Evolutionary conservation across 2,113 vertebrate species (phyloP), one percentile per base, ranked within the genome.

Genomic region (Thalassoma bifasciatum): DNA sequence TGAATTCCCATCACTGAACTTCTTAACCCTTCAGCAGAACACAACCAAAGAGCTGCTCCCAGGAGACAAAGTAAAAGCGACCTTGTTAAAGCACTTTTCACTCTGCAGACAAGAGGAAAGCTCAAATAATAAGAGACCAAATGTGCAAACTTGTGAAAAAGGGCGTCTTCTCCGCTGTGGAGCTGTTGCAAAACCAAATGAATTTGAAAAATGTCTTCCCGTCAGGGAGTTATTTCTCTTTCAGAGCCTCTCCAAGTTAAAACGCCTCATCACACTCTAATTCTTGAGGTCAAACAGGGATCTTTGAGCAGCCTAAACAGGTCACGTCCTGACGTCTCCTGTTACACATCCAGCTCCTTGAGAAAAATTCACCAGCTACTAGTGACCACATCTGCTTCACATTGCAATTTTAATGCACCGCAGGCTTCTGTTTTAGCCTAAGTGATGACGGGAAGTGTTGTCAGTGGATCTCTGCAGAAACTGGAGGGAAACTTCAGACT

Each of bases 321-420:
- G 60, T 85, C 83, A 76, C 8, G 14, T 83, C 68, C 60, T 79
- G 46, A 38, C 72, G 53, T 81, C 72, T 83, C 65, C 19, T 19
- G 38, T 75, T 82, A 66, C 79, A 58, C n/a, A 50, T 49, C 24
- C n/a, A 53, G 52, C 62, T 16, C 57, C 38, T 36, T 72, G 8
- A 69, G 49, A 58, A 44, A 68, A 67, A 22, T 10, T 57, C 73
- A 5, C 64, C 5, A 6, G 52, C 61, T 58, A 62, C 26, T 60
- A 47, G 54, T 75, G 62, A 72, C 77, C 85, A 89, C 89, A 92
- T 92, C 86, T 92, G 90, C 72, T 87, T 87, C 34, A 24, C 57
- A 56, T 89, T 83, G 81, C 30, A 82, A 83, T 84, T 91, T 79
- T 8, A 79, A 75, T 34, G 52, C 65, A 84, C 83, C 79, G 24